These are phyloP conservation scores for Turritopsis dohrnii DNA, from an alignment of 30 jellyfish, hydroid and myxozoan genomes.

Conservation along the genomic window DNA sequence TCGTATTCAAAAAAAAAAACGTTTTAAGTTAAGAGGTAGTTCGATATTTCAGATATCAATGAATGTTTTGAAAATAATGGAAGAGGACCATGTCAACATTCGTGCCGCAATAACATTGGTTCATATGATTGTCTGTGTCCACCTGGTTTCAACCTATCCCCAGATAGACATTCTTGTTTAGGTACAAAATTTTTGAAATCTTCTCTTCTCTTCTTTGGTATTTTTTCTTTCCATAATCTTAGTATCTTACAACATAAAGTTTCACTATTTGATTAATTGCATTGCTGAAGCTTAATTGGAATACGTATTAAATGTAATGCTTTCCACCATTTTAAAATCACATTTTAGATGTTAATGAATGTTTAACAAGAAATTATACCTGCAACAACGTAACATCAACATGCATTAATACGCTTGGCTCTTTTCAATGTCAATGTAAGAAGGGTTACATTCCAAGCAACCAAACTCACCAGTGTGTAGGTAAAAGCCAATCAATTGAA, in stretches of 20 bases:
- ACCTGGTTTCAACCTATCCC: slow-evolving; percentile 19
- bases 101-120: slow-evolving; percentile 42
- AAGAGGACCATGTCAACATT: slow-evolving; percentile 26
- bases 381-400: slow-evolving; percentile 45
- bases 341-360: slow-evolving; percentile 50
- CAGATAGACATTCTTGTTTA: slow-evolving; percentile 28
- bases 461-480: slow-evolving; percentile 45
- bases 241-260: too few species aligned
- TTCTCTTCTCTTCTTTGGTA: neutral
- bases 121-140: slow-evolving; percentile 51
- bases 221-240: neutral
- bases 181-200: too few species aligned
- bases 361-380: slow-evolving; percentile 27
- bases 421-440: slow-evolving; percentile 53
- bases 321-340: neutral
- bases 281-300: too few species aligned
- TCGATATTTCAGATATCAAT: slow-evolving; percentile 46
- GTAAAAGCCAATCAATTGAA: slow-evolving; percentile 23
- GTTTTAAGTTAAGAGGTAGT: too few species aligned
- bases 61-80: slow-evolving; percentile 43
- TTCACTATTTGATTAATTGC: too few species aligned
- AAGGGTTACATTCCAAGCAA: slow-evolving; percentile 34
- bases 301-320: too few species aligned
- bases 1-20: too few species aligned
- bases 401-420: slow-evolving; percentile 56